phyloP scores from a whole-genome alignment of 2,888 invertebrate species.

The Aphodius sticticus region DNA sequence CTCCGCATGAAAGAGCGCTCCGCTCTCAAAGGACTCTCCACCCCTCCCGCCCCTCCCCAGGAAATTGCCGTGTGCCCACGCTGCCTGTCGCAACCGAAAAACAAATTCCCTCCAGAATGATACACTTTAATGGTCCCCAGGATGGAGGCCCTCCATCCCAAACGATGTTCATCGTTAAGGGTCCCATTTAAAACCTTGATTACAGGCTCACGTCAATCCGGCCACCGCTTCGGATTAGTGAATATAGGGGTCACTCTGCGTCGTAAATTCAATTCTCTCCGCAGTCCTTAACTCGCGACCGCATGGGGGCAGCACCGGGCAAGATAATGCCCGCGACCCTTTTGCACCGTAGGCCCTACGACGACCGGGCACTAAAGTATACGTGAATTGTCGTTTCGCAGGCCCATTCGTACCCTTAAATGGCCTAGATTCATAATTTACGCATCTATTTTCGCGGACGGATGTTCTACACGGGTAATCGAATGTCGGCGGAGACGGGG shows the following conservation, averaged over 20 bases:
- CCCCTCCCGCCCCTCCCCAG: neutral
- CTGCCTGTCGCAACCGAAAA: neutral
- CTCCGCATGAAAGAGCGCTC: neutral
- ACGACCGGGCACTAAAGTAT: neutral
- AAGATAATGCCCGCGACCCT: neutral
- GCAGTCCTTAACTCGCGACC: neutral
- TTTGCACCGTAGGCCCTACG: neutral
- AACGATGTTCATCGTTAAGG: neutral
- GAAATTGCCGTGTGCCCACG: neutral
- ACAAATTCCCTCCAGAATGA: neutral
- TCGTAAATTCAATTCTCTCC: constrained; percentile 4
- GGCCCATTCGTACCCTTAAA: neutral
- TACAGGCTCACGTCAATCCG: neutral
- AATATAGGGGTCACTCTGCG: neutral
- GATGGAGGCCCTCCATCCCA: neutral
- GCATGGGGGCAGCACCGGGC: neutral
- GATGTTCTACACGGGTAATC: neutral
- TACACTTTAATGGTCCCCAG: neutral
- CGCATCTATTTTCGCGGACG: neutral
- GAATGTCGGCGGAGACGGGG: neutral
- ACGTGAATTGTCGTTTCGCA: neutral
- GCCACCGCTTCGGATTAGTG: neutral
- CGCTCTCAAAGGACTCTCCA: neutral
- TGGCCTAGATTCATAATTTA: neutral
- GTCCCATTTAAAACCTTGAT: neutral